Base-by-base conservation (phyloP, 2,888 invertebrate genomes). In the Deilephila porcellus region DNA sequence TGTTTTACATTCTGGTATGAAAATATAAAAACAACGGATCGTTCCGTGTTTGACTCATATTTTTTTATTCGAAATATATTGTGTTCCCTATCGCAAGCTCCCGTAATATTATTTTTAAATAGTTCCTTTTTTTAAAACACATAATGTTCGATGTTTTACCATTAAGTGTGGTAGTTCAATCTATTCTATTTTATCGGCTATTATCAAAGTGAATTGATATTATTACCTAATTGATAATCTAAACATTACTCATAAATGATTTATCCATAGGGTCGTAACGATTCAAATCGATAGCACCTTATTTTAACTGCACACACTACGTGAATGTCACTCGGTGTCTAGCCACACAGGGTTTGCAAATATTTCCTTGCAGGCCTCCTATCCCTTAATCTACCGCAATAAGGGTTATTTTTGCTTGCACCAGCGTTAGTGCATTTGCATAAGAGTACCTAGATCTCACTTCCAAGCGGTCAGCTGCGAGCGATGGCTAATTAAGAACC, bases 401-500 rank as follows among this genome's bases (percentile, higher is more conserved):
- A 88, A 74, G 74, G 82, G 75, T 70, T 20, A 74, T 29, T 79
- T 78, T 85, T 4, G 78, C 71, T 75, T 78, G 75, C 45, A 59
- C 56, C 52, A 59, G 74, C 60, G 64, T 62, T 75, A 76, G 74
- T 76, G 77, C 76, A 78, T 81, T 79, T 81, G 76, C 78, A 79
- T 77, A 80, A 76, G 78, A 76, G 80, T 82, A 84, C 82, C 82
- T 83, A 85, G 86, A 84, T 90, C 89, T 88, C 87, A 89, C 88
- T 90, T 88, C 87, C 84, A 82, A 90, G 91, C 88, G 93, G 93
- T 92, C 93, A 92, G 90, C 90, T 90, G 88, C 89, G 83, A 88
- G 89, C 87, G 92, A 91, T 90, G 88, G 91, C 90, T 93, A 93
- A 94, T 94, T 94, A 93, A 92, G 93, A 90, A 91, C 88, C 86